phyloP scores from a whole-genome alignment of 2,888 invertebrate genomes.

The Acanthoscelides obtectus region DNA sequence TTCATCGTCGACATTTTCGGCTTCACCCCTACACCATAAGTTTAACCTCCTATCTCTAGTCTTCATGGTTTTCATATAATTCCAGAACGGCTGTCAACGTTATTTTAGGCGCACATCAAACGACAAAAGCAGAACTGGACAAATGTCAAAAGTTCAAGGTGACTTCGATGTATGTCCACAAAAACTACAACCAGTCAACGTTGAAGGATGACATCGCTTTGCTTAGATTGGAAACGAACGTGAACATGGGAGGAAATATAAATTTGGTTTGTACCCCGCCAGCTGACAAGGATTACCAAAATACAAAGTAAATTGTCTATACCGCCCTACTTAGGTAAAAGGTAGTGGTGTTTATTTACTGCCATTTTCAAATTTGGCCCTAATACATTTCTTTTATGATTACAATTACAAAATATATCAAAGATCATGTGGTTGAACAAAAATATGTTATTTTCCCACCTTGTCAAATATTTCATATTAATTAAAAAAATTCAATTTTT shows the following conservation, averaged over 20 bases:
- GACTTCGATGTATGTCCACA: slow-evolving; percentile 42
- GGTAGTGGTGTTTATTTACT: too few relatives aligned
- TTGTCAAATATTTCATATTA: too few relatives aligned
- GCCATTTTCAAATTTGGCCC: too few relatives aligned
- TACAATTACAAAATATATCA: too few relatives aligned
- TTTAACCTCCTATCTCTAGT: too few relatives aligned
- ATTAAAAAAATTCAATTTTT: too few relatives aligned
- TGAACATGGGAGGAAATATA: slow-evolving; percentile 55
- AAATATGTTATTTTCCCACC: too few relatives aligned
- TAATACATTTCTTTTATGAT: too few relatives aligned
- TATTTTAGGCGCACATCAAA: slow-evolving; percentile 11
- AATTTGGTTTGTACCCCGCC: slow-evolving; percentile 59
- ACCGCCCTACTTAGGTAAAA: too few relatives aligned
- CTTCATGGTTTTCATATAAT: neutral
- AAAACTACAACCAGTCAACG: slow-evolving; percentile 64
- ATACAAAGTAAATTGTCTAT: neutral
- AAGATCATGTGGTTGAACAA: too few relatives aligned
- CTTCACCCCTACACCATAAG: too few relatives aligned
- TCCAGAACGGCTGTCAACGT: slow-evolving; percentile 8
- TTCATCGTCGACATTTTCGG: too few relatives aligned
- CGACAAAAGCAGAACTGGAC: slow-evolving; percentile 14
- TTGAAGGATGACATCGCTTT: slow-evolving; percentile 78
- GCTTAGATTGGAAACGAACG: slow-evolving; percentile 57
- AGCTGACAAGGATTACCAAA: slow-evolving; percentile 8
- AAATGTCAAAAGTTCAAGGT: slow-evolving; percentile 18